Evolutionary conservation across 30 jellyfish, hydroid and myxozoan genomes (phyloP).

Genomic region (Morbakka virulenta): DNA sequence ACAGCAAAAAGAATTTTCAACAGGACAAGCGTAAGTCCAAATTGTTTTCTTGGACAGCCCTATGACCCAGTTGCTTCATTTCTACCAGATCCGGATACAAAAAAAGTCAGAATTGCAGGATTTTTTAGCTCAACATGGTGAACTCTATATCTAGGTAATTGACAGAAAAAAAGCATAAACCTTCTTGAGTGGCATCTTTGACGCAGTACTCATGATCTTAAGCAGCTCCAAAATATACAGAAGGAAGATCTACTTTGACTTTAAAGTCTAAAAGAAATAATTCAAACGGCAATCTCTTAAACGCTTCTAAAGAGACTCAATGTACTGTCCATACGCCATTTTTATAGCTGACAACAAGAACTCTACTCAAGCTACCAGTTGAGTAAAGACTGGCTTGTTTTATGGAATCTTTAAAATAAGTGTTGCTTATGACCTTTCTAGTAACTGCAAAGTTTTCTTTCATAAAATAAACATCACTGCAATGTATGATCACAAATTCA

Average conservation of each 20-base stretch:
- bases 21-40: background rate
- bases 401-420: background rate
- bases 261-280: background rate
- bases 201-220: background rate
- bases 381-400: background rate
- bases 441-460: too few relatives aligned
- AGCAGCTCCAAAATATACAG: background rate
- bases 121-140: background rate
- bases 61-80: background rate
- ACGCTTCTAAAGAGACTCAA: background rate
- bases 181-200: background rate
- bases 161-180: background rate
- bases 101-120: background rate
- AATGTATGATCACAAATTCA: too few relatives aligned
- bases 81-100: background rate
- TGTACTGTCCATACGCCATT: conserved; percentile 15
- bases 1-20: conserved; percentile 11
- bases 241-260: background rate
- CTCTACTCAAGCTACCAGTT: conserved; percentile 1
- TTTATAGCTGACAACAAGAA: background rate
- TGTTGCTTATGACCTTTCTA: too few relatives aligned
- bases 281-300: background rate
- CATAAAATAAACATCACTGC: too few relatives aligned
- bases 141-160: background rate
- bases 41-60: conserved; percentile 22